These are phyloP conservation scores for Eubucco bourcierii DNA, from an alignment of 2,113 vertebrate species.

Conservation along the genomic window DNA sequence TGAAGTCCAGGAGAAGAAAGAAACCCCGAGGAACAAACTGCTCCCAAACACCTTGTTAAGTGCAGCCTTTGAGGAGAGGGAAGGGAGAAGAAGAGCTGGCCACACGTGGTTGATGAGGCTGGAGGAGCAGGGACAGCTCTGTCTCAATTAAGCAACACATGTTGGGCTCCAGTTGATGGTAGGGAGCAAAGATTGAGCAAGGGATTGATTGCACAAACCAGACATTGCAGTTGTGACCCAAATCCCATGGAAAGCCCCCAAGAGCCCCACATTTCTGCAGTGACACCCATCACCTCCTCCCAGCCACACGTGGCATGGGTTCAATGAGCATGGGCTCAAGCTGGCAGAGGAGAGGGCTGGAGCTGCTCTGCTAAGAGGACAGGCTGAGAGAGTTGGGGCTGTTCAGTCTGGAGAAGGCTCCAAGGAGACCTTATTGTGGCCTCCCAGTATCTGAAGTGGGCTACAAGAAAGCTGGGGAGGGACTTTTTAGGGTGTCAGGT, in stretches of 20 bases:
- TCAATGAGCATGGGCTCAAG: background rate
- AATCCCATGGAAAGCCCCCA: background rate
- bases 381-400: no score
- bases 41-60: background rate
- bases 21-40: background rate
- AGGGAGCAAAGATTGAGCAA: conserved; percentile 17
- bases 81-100: background rate
- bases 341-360: background rate
- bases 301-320: background rate
- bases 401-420: no score
- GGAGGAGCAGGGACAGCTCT: background rate
- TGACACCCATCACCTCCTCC: background rate
- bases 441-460: no score
- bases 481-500: no score
- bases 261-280: background rate
- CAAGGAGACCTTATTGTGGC: no score
- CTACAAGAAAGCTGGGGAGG: no score
- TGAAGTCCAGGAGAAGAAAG: background rate
- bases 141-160: background rate
- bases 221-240: background rate
- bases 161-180: background rate
- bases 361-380: no score
- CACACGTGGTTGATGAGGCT: background rate
- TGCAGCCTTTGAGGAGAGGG: background rate
- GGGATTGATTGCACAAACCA: background rate